Evolutionary conservation across 2,113 vertebrate genomes (phyloP), one percentile per base, ranked within the genome.

Genomic region (Pachyramphus minor): DNA sequence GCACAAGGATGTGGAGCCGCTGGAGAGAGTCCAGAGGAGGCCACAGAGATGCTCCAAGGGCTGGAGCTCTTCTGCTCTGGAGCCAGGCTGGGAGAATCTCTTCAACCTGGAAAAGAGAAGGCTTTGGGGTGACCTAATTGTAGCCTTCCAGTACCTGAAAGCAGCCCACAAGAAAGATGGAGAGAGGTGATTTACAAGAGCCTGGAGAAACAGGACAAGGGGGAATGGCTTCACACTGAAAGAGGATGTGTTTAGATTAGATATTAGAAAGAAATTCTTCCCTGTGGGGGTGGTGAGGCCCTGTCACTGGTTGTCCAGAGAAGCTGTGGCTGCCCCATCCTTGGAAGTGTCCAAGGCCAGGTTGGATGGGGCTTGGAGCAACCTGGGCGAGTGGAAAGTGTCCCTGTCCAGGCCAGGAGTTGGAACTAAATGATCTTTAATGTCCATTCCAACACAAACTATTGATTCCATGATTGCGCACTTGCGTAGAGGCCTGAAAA

Each of bases 311-410:
- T 0, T 76, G 13, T 21, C 55, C 55, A 62, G 63, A 76, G 45
- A 25, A 89, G 47, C 21, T 83, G 78, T 47, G 62, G 25, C 17
- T 76, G 47, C 30, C 4, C 5, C n/a, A 62, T 19, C 41, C 41
- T 17, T 83, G 55, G 25, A 4, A 83, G 14, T 11, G 47, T 20
- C 5, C 31, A 33, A 56, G 49, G 2, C 4, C 47, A 42, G 31
- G 25, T 0, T 42, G 56, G 41, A 49, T 0, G 0, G 31, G 21
- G 27, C 10, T 49, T 42, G 49, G 49, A 90, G 2, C 17, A 63
- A 0, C 2, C 31, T 69, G 56, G 49, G 41, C 0, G 0, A 2
- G 35, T 24, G 49, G 49, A 4, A 77, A 8, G 1, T 28, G 27
- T 42, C 18, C 18, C 8, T 83, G 55, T 3, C n/a, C 22, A 11